A percentile compares a stretch with the other conserved stretches of the same genome.
These are phyloP conservation scores for Lepus timidus DNA, from an alignment of 2,113 vertebrate species.

Conservation along the genomic window DNA sequence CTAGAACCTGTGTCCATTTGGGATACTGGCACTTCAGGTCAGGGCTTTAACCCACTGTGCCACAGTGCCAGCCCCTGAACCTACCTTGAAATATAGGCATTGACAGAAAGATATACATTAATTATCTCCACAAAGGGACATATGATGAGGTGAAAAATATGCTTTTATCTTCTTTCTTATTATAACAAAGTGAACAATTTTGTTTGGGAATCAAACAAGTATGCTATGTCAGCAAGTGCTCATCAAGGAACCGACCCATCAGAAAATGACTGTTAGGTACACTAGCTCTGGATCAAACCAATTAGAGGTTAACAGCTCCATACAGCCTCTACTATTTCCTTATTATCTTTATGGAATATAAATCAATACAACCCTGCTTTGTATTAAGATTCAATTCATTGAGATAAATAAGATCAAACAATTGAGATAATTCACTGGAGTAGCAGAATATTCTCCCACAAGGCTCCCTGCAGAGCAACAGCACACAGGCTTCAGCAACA, in stretches of 20 bases:
- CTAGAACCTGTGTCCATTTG: no score
- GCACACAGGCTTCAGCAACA: background rate
- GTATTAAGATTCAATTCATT: background rate
- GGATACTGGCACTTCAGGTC: no score
- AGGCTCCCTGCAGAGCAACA: background rate
- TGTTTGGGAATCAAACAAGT: background rate
- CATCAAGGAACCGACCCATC: background rate
- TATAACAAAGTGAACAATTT: background rate
- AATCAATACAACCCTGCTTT: background rate
- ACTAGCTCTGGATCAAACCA: background rate
- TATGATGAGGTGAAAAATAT: background rate
- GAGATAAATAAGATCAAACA: background rate
- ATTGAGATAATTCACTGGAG: background rate
- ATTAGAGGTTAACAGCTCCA: background rate
- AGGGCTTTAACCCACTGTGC: no score
- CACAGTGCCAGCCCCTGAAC: no score
- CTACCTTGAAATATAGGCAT: slow-evolving; percentile 19
- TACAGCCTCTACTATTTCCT: background rate
- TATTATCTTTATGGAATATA: background rate
- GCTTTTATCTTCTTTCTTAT: background rate
- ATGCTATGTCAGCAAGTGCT: background rate
- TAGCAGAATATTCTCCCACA: background rate
- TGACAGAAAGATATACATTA: background rate
- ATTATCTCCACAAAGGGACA: slow-evolving; percentile 65
- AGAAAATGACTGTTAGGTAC: background rate